Evolutionary conservation across 2,888 invertebrate species (phyloP).

Genomic region (Trissoscelio sp.): DNA sequence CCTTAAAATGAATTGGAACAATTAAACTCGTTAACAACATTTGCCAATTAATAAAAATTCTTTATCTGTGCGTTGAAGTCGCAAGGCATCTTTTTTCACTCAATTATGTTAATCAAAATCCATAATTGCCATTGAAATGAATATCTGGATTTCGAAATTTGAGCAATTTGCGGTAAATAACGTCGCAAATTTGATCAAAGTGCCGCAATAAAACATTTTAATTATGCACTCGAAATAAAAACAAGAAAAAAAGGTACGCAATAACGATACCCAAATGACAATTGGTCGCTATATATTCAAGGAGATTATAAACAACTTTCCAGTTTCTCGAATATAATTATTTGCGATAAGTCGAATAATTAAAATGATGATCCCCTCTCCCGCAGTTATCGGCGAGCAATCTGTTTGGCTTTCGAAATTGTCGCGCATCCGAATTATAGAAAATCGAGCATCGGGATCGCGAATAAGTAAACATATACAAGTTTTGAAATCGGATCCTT

Average conservation of each 20-base stretch:
- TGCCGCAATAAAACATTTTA: constrained; percentile 37
- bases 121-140: constrained; percentile 23
- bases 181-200: constrained; percentile 35
- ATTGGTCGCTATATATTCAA: constrained; percentile 34
- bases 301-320: constrained; percentile 12
- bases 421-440: constrained; percentile 67
- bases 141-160: constrained; percentile 43
- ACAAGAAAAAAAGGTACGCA: too few species aligned
- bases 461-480: constrained; percentile 72
- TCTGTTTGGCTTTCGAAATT: constrained; percentile 15
- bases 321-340: constrained; percentile 25
- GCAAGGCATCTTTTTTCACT: constrained; percentile 34
- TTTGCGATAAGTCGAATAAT: constrained; percentile 28
- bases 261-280: constrained; percentile 45
- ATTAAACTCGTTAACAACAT: not conserved
- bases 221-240: constrained; percentile 37
- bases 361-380: constrained; percentile 28
- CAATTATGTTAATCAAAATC: constrained; percentile 50
- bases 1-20: too few species aligned
- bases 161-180: constrained; percentile 31
- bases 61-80: not conserved
- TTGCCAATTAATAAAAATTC: constrained; percentile 10
- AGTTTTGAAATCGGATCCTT: constrained; percentile 82
- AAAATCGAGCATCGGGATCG: constrained; percentile 67
- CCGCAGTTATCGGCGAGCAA: not conserved